phyloP scores from a whole-genome alignment of 1,140 invertebrate species.

The Drosophila santomea region DNA sequence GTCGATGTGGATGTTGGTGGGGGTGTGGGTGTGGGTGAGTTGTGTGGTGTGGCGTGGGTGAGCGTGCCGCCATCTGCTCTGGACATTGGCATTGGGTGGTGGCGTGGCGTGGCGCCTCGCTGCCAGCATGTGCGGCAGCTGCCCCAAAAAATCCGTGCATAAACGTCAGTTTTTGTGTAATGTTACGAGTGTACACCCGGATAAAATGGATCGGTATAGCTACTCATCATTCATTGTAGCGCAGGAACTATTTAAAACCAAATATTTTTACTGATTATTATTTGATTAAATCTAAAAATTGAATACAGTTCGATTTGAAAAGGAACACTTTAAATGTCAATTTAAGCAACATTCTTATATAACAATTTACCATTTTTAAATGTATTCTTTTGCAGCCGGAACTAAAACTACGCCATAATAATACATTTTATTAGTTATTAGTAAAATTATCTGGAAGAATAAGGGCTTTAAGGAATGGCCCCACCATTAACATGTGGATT shows the following conservation, averaged over 20 bases:
- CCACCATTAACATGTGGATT: too few relatives aligned
- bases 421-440: too few relatives aligned
- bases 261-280: too few relatives aligned
- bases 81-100: conserved; percentile 70
- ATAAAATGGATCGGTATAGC: not conserved
- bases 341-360: too few relatives aligned
- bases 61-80: conserved; percentile 50
- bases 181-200: conserved; percentile 27
- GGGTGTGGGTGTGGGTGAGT: not conserved
- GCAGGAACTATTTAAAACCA: not conserved
- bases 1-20: conserved; percentile 37
- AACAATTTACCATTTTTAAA: too few relatives aligned
- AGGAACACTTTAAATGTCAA: too few relatives aligned
- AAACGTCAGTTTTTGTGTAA: conserved; percentile 57
- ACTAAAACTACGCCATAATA: too few relatives aligned
- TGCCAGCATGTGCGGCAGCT: conserved; percentile 60
- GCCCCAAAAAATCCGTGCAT: conserved; percentile 56
- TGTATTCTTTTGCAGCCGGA: too few relatives aligned
- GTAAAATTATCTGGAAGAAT: too few relatives aligned
- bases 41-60: conserved; percentile 6
- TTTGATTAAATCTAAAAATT: too few relatives aligned
- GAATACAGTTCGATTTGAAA: too few relatives aligned
- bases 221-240: not conserved
- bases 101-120: conserved; percentile 34
- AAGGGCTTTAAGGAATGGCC: too few relatives aligned